Evolutionary conservation across 2,797 vertebrate species (phyloP), one percentile per base, ranked within the genome.

Genomic region (Acanthornis magna): DNA sequence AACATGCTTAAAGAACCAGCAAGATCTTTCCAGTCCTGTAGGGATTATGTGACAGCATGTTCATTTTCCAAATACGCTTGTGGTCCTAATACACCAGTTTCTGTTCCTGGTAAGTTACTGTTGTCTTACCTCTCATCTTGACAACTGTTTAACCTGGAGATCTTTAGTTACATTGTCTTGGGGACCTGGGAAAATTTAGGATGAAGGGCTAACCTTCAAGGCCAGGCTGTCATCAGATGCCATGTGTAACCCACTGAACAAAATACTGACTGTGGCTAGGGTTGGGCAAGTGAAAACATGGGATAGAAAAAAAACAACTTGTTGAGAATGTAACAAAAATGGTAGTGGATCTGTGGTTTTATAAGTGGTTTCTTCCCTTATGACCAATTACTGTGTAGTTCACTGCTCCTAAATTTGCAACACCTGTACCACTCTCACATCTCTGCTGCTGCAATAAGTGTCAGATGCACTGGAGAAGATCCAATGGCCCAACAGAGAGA

Each of bases 181-280:
- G 55, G 11, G 18, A 68, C 18, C 14, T 50, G 57, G 57, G 42
- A 87, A 51, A 62, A 57, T 5, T 78, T n/a, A 50, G 76, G 65
- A 23, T 19, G 15, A 75, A 89, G 32, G 34, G 21, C 40, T 72
- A 60, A 68, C 20, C 32, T 72, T 80, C n/a, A 58, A 72, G 61
- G 63, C 29, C 14, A 36, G 23, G n/a, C 85, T 78, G n/a, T 73
- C 47, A 47, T 90, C 63, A 80, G 29, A 20, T 63, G n/a, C 51
- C 13, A 2, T 7, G 18, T 0, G 2, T 71, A 29, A 20, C 7
- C 17, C 1, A 6, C 4, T 45, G 65, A 70, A 77, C 30, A 51
- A 65, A 80, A 50, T 27, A 26, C 30, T 68, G 43, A 58, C 38
- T 32, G 13, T 88, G 68, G 20, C 16, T 40, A 72, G 13, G 57